Base-by-base conservation (phyloP, 2,888 invertebrate genomes). In the Hypena proboscidalis region DNA sequence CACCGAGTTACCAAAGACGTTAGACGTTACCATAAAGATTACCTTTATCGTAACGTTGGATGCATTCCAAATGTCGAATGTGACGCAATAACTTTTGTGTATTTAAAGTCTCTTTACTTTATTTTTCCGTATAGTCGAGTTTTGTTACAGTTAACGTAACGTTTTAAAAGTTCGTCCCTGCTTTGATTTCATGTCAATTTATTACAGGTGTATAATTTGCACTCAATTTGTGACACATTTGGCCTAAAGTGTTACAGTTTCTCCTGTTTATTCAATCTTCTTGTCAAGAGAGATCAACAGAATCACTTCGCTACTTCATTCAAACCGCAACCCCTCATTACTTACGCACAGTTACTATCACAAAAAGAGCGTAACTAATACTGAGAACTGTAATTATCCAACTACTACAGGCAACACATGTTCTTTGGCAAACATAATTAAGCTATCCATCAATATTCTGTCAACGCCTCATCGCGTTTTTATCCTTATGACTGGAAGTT, bases 341-440 rank as follows among this genome's bases (percentile, higher is more conserved):
- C 26, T 32, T 23, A 41, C 23, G 25, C 1, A 29, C n/a, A 35
- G 21, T 23, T 35, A 38, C 8, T 23, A 37, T 19, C 17, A 30
- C 21, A 4, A 39, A 57, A 58, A 44, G 35, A 38, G 21, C 23
- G 8, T 43, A 41, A 50, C 21, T 20, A 42, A 30, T 30, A 34
- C 13, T 7, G 20, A 31, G 27, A 39, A 10, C 4, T 27, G 2
- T 17, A 33, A 61, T 46, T 45, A 42, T 42, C 14, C 26, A 35
- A 44, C 31, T 30, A 37, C 29, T 26, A 26, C 25, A 41, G 33
- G 21, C 29, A 48, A 50, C 30, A 43, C 26, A 10, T 43, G 37
- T 60, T 51, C 43, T 33, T 46, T 40, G 23, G 10, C 38, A 42
- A 43, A 46, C 25, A 36, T 41, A 41, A 60, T 60, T 60, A 51